A percentile compares a stretch with the other conserved stretches of the same genome.
Evolutionary conservation across 2,113 vertebrate genomes (phyloP).

Genomic region (Beaufortia kweichowensis): DNA sequence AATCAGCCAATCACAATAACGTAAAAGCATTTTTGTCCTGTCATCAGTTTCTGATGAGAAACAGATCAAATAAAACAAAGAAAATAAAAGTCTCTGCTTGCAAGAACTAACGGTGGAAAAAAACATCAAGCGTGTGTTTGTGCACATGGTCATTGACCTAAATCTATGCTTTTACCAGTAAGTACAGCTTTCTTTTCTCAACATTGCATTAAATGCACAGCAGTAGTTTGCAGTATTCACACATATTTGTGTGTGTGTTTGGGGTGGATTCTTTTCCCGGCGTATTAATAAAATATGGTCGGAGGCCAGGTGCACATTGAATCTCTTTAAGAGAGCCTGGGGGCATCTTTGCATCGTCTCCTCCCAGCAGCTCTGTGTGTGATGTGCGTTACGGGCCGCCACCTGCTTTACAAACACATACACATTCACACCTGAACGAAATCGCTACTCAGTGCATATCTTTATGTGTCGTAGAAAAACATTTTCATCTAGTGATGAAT

Average conservation of each 20-base stretch:
- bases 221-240: constrained; percentile 28
- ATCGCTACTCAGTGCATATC: constrained; percentile 23
- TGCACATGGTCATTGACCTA: constrained; percentile 48
- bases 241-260: constrained; percentile 41
- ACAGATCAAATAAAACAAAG: too few species aligned
- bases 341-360: constrained; percentile 53
- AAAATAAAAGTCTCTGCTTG: too few species aligned
- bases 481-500: constrained; percentile 29
- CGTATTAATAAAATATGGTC: constrained; percentile 63
- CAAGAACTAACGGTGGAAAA: not conserved
- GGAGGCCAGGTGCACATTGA: constrained; percentile 58
- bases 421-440: constrained; percentile 40
- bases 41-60: not conserved
- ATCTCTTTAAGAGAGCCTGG: constrained; percentile 59
- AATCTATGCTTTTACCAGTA: constrained; percentile 27
- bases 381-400: constrained; percentile 47
- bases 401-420: constrained; percentile 51
- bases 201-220: constrained; percentile 35
- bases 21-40: too few species aligned
- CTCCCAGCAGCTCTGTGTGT: constrained; percentile 43
- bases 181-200: constrained; percentile 25
- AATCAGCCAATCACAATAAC: too few species aligned
- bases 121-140: not conserved
- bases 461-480: not conserved
- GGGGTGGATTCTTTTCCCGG: constrained; percentile 51